These are phyloP conservation scores for Gastrophysa polygoni DNA, from an alignment of 2,888 invertebrate species.

Conservation along the genomic window DNA sequence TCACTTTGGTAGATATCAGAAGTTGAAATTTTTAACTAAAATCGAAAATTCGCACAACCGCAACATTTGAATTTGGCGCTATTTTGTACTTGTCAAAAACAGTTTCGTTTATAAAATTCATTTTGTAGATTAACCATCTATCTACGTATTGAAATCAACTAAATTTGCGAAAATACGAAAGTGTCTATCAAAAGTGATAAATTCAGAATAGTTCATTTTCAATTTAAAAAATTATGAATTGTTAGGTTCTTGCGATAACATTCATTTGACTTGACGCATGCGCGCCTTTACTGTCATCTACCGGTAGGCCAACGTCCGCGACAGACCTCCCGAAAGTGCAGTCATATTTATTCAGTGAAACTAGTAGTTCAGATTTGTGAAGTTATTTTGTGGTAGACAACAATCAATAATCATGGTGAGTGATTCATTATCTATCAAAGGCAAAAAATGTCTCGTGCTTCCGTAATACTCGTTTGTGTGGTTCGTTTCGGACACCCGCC, in stretches of 20 bases:
- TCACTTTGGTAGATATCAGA: neutral
- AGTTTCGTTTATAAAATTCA: neutral
- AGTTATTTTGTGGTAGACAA: slow-evolving; percentile 46
- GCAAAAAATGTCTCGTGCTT: neutral
- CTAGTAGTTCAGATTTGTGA: slow-evolving; percentile 52
- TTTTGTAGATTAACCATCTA: neutral
- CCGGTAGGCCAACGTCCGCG: slow-evolving; percentile 59
- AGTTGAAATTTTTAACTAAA: too few relatives aligned
- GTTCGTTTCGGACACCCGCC: slow-evolving; percentile 21
- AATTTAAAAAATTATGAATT: slow-evolving; percentile 13
- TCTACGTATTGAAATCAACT: neutral
- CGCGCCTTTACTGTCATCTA: slow-evolving; percentile 47
- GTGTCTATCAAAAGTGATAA: neutral
- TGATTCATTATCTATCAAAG: slow-evolving; percentile 23
- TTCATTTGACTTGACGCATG: slow-evolving; percentile 45
- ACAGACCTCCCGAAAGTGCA: slow-evolving; percentile 53
- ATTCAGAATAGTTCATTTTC: neutral
- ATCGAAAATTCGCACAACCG: neutral
- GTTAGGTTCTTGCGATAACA: slow-evolving; percentile 16
- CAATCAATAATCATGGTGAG: slow-evolving; percentile 56
- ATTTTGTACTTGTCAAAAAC: neutral
- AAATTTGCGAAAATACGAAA: neutral
- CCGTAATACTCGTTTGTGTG: slow-evolving; percentile 1
- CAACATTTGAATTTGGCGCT: neutral
- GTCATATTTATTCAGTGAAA: slow-evolving; percentile 53